Base-by-base conservation (phyloP, 2,888 invertebrate genomes). In the Phengaris arion region DNA sequence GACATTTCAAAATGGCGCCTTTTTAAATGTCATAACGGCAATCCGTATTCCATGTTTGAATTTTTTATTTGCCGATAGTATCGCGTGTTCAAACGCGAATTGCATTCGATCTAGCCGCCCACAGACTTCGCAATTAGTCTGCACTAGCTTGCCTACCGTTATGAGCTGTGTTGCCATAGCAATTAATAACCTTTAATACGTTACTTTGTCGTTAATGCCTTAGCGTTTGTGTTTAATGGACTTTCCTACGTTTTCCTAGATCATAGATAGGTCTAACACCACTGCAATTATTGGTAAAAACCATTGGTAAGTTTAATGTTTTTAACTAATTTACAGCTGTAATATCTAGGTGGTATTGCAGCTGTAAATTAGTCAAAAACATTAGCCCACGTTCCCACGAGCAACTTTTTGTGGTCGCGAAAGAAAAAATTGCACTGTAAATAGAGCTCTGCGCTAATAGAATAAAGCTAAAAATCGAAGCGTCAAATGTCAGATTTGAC, bases 141-240 rank as follows among this genome's bases (percentile, higher is more conserved):
- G 46, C 69, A 57, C 57, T 57, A 51, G 70, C 69, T 70, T 70
- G 70, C 69, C 75, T 70, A 70, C 57, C 75, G 70, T 70, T 75
- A 70, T 55, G 55, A 75, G 15, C 59, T n/a, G 70, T 75, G 75
- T 75, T 70, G 57, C 75, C 70, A 75, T 75, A 75, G 69, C 75
- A 57, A 75, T 75, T 70, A 75, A 75, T 75, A 59, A 69, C 75
- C 57, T 75, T 75, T 70, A 75, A 51, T 74, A 68, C 68, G 55
- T 74, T 57, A 74, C 55, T 74, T 55, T 64, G 45, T 64, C 45
- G 64, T 64, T 45, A 35, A 64, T 64, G 64, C 35, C 64, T 45
- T 10, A 45, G 64, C 35, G 12, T 64, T 64, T 64, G 64, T 64
- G 64, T 64, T 64, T 64, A 45, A 64, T 64, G 35, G 64, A 64